phyloP scores from a whole-genome alignment of 2,888 invertebrate genomes.

The Oligia latruncula region DNA sequence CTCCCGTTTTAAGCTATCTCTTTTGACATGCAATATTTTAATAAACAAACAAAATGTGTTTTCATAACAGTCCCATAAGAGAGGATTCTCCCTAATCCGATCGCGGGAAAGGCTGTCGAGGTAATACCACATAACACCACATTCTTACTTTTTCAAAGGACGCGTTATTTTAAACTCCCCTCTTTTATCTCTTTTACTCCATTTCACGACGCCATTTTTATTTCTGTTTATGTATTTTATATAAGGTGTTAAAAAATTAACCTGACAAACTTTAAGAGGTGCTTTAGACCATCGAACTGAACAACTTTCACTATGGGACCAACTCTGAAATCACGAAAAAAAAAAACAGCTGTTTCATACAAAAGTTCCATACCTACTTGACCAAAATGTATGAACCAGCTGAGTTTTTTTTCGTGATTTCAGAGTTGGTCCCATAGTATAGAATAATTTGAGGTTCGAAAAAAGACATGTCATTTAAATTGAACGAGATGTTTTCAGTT shows the following conservation, averaged over 20 bases:
- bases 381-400: too few relatives aligned
- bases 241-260: too few relatives aligned
- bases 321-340: too few relatives aligned
- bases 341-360: too few relatives aligned
- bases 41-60: neutral
- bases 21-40: neutral
- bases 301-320: too few relatives aligned
- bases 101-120: neutral
- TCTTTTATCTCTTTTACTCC: conserved; percentile 40
- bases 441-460: neutral
- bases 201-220: conserved; percentile 22
- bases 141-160: conserved; percentile 9
- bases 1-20: too few relatives aligned
- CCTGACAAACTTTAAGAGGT: too few relatives aligned
- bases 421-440: too few relatives aligned
- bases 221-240: neutral
- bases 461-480: neutral
- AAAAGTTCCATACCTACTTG: too few relatives aligned
- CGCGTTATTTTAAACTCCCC: conserved; percentile 20
- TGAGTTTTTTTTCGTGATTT: too few relatives aligned
- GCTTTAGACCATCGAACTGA: too few relatives aligned
- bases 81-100: conserved; percentile 16
- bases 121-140: conserved; percentile 9
- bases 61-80: neutral
- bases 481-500: neutral